Base-by-base conservation (phyloP, 2,888 invertebrate species). In the Monopis laevigella region DNA sequence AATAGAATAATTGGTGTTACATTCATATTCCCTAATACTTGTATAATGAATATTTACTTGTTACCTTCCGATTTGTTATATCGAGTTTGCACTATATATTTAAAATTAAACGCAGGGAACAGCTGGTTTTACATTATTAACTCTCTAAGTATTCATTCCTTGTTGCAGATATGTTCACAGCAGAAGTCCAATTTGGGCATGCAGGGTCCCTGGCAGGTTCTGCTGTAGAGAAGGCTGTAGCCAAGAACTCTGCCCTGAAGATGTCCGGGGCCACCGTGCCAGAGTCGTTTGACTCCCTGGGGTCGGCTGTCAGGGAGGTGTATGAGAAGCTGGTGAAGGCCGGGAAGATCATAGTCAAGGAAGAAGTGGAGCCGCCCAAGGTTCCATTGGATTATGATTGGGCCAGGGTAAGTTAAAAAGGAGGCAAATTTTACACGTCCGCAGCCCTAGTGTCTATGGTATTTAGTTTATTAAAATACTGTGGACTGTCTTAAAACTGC, bases 321-420 rank as follows among this genome's bases (percentile, higher is more conserved):
- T 93, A 92, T 65, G 73, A 83, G 39, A 73, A 85, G 39, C 80
- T 99, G 46, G 96, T 99, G 0, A 82, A 85, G 40, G 84, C 86
- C 12, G 96, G 96, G 27, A 84, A 85, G 41, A 92, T 99, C 53
- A 87, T 92, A 6, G 95, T 95, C 0, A 88, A 88, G 52, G 89
- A 92, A 30, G 98, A 99, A 69, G 86, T 93, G 39, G 96, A 98
- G 7, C 99, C 99, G 24, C 99, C 99, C 2, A 98, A 98, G 12
- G 98, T 99, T n/a, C 98, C 98, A 6, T 98, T 99, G 98, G 98
- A 99, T 71, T 99, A 95, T 70, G 93, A 91, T 47, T 99, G 98
- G 98, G 98, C 98, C 0, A 86, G 94, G 69, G 86, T 86, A 46
- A 65, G 78, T 66, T 58, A 19, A n/a, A n/a, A n/a, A n/a, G n/a